Evolutionary conservation across 2,888 invertebrate genomes (phyloP).

Genomic region (Drosophila nr. medialis): DNA sequence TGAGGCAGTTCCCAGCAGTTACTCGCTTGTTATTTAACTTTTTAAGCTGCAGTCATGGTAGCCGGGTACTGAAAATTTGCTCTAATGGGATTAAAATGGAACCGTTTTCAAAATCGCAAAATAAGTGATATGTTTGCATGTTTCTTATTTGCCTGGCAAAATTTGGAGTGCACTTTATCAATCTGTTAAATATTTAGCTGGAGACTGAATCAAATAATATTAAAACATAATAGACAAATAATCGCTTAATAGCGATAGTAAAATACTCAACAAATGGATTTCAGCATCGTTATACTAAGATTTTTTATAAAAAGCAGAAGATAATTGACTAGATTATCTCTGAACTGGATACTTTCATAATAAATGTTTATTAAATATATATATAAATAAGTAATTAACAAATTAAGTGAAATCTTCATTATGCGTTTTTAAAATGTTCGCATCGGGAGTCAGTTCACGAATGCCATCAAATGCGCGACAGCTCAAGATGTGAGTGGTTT

Average conservation of each 20-base stretch:
- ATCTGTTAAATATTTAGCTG: neutral
- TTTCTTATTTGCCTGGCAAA: neutral
- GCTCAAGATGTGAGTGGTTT: slow-evolving; percentile 6
- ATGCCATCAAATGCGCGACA: slow-evolving; percentile 12
- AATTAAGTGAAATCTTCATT: neutral
- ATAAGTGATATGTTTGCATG: neutral
- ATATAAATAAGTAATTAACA: neutral
- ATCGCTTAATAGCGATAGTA: neutral
- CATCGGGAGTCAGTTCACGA: slow-evolving; percentile 5
- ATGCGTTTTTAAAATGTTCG: neutral
- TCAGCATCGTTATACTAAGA: neutral
- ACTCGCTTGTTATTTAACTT: slow-evolving; percentile 17
- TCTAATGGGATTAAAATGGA: slow-evolving; percentile 6
- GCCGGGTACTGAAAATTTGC: slow-evolving; percentile 4
- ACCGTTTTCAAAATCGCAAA: neutral
- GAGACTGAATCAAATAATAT: neutral
- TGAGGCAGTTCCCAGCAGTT: slow-evolving; percentile 1
- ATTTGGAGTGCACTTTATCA: neutral
- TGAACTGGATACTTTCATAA: neutral
- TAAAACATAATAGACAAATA: neutral
- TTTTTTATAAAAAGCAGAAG: neutral
- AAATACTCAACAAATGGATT: neutral
- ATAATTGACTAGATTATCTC: neutral
- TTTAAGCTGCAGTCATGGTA: slow-evolving; percentile 29
- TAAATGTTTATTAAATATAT: neutral